Conservation (phyloP, 2,113 vertebrate genomes). For the Apus apus region DNA sequence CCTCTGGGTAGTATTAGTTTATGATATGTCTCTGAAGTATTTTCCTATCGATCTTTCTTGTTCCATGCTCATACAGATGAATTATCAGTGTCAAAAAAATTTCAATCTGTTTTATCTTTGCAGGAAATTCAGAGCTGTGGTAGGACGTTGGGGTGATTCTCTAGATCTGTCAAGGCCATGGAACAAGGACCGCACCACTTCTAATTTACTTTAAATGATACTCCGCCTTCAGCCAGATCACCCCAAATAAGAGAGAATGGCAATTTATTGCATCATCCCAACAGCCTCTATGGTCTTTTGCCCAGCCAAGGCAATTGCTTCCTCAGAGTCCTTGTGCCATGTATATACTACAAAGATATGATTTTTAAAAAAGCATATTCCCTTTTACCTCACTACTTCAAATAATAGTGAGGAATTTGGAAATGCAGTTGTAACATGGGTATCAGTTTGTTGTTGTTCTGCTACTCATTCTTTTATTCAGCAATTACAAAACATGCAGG, state of each 20-base stretch:
- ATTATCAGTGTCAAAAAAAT: slow-evolving; percentile 43
- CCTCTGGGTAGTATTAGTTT: slow-evolving; percentile 36
- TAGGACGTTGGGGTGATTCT: not conserved
- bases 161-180: not conserved
- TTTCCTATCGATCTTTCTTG: slow-evolving; percentile 5
- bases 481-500: not conserved
- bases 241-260: not conserved
- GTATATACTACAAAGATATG: not conserved
- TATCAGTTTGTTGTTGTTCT: not conserved
- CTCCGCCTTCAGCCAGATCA: slow-evolving; percentile 19
- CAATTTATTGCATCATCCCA: not conserved
- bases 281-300: not conserved
- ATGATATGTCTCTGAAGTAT: slow-evolving; percentile 22
- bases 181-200: slow-evolving; percentile 30
- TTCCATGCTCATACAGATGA: slow-evolving; percentile 11
- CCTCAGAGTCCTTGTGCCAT: not conserved
- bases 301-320: not conserved
- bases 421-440: not conserved
- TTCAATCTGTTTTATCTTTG: slow-evolving; percentile 6
- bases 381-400: not conserved
- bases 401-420: not conserved
- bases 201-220: not conserved
- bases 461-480: not conserved
- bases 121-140: not conserved
- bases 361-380: accelerated